Percentiles rank a stretch among this genome's conserved stretches.
Conservation (phyloP, 2,797 vertebrate species). For the Trematomus bernacchii region DNA sequence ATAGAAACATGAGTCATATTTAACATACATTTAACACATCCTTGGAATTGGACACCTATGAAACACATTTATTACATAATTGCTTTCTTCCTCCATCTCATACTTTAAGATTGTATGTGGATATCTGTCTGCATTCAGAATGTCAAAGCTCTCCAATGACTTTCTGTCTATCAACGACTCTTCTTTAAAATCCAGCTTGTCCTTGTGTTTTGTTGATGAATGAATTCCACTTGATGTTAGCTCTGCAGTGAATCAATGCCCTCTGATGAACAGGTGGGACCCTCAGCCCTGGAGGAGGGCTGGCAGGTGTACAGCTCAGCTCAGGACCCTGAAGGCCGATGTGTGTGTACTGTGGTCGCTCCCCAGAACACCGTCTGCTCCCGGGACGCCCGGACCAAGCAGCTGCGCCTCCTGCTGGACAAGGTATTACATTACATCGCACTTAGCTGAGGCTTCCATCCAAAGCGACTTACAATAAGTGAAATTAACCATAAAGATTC, state of each 20-base stretch:
- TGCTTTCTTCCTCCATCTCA: background rate
- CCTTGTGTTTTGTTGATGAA: no score
- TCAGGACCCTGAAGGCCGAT: constrained; percentile 96
- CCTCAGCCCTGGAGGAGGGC: constrained; percentile 93
- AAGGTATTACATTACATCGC: constrained; percentile 79
- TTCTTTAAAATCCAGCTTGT: no score
- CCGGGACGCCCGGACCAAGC: constrained; percentile 93
- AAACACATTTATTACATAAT: constrained; percentile 14
- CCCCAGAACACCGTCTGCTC: constrained; percentile 97
- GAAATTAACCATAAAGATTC: no score
- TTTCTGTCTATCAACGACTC: no score
- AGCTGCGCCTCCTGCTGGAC: constrained; percentile 95
- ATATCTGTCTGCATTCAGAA: no score
- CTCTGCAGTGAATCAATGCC: background rate
- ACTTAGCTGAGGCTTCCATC: no score
- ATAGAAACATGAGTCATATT: background rate
- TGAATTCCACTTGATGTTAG: no score
- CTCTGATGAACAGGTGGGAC: constrained; percentile 87
- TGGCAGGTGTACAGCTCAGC: constrained; percentile 99
- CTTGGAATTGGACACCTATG: constrained; percentile 3
- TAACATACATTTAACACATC: constrained; percentile 32
- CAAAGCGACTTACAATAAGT: no score
- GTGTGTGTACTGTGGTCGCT: constrained; percentile 97
- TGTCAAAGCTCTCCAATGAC: no score
- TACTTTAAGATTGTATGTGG: no score